Conservation (phyloP, 2,113 vertebrate genomes). For the Hirundichthys speculiger region DNA sequence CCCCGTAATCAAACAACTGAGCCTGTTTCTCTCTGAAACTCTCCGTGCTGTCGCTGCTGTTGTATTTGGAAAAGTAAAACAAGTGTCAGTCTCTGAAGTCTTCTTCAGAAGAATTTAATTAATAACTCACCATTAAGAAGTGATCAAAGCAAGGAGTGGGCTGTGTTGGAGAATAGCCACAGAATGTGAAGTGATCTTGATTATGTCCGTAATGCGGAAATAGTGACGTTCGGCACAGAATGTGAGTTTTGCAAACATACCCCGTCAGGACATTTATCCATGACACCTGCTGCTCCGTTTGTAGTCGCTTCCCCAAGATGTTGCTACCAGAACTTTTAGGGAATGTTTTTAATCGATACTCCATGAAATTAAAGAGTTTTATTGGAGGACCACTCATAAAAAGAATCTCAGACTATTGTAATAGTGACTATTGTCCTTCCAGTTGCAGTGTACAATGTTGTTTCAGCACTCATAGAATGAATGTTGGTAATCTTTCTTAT, state of each 20-base stretch:
- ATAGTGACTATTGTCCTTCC: too few species aligned
- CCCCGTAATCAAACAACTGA: slow-evolving; percentile 23
- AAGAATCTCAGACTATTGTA: too few species aligned
- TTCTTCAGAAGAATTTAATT: too few species aligned
- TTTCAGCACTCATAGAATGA: slow-evolving; percentile 13
- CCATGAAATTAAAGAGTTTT: too few species aligned
- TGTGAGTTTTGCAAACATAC: slow-evolving; percentile 12
- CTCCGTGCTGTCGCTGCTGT: neutral
- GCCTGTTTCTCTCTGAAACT: neutral
- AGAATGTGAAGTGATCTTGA: too few species aligned
- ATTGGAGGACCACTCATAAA: too few species aligned
- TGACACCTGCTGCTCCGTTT: too few species aligned
- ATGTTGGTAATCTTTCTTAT: slow-evolving; percentile 1
- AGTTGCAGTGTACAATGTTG: neutral
- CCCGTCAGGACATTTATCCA: neutral
- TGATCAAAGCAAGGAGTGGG: neutral
- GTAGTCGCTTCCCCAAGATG: too few species aligned
- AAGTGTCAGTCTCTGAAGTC: too few species aligned
- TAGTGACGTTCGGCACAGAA: slow-evolving; percentile 2
- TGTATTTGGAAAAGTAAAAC: neutral
- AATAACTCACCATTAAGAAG: slow-evolving; percentile 2
- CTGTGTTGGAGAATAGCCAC: too few species aligned
- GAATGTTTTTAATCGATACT: too few species aligned
- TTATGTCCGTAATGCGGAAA: too few species aligned
- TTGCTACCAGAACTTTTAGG: neutral